A percentile compares a stretch with the other conserved stretches of the same genome.
Conservation (phyloP, 1,140 invertebrate species). For the Leguminivora glycinivorella region DNA sequence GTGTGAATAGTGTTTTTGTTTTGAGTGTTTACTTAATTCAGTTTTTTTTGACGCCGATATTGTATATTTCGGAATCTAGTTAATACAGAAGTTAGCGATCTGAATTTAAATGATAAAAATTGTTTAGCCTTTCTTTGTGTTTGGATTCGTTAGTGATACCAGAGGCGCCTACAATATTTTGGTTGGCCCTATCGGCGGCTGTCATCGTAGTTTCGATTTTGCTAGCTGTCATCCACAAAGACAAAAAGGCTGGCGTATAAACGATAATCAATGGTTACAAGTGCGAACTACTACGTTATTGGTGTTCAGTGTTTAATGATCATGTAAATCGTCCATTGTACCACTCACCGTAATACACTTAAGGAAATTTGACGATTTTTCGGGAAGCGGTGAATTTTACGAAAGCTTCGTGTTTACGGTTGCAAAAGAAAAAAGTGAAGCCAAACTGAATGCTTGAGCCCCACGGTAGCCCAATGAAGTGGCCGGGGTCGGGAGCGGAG, state of each 20-base stretch:
- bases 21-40: conserved; percentile 77
- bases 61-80: conserved; percentile 57
- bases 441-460: conserved; percentile 79
- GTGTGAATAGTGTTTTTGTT: conserved; percentile 79
- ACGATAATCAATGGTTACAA: conserved; percentile 59
- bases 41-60: conserved; percentile 73
- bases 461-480: conserved; percentile 79
- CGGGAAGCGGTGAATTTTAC: conserved; percentile 21
- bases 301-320: conserved; percentile 51
- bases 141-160: conserved; percentile 59
- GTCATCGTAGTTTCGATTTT: conserved; percentile 71
- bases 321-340: conserved; percentile 55
- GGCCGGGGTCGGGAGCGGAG: conserved; percentile 75
- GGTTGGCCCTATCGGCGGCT: conserved; percentile 72
- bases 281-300: conserved; percentile 43
- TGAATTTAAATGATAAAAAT: conserved; percentile 50
- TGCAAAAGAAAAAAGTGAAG: conserved; percentile 55
- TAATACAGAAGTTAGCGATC: conserved; percentile 46
- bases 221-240: conserved; percentile 70
- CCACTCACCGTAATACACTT: not conserved
- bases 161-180: conserved; percentile 72
- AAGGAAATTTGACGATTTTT: not conserved
- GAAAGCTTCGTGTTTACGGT: conserved; percentile 59
- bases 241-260: conserved; percentile 65
- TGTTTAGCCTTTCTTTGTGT: conserved; percentile 55